Base-by-base conservation (phyloP, 2,888 invertebrate species). In the Cosmia pyralina region DNA sequence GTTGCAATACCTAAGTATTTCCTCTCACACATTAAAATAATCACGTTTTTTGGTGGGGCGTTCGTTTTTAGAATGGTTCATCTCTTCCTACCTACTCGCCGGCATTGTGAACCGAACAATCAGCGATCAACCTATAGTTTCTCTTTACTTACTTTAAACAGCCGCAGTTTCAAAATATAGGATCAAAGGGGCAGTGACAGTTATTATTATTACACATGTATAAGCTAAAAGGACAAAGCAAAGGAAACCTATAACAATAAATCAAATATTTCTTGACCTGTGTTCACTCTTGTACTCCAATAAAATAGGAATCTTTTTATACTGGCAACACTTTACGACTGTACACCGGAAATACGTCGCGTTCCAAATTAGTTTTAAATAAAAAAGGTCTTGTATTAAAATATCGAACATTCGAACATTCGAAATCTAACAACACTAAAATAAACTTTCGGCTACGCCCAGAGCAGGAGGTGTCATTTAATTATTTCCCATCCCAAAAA, bases 261-360 rank as follows among this genome's bases (percentile, higher is more conserved):
- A 82, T 80, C 79, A 67, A 68, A 53, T 58, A 62, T 75, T 34
- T 59, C 57, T 78, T 69, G 69, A 65, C 53, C 69, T 69, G 41
- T 50, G 17, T 64, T 65, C 55, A n/a, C 58, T 5, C 41, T 60
- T n/a, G 34, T 60, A 22, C 68, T 57, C 46, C 44, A 59, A 77
- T 68, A 77, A 64, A 81, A 58, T 71, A 50, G 55, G 59, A 83
- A 62, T 84, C 79, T 79, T 71, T 64, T 73, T 72, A 81, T 76
- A 55, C 58, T 82, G 83, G 81, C 63, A 63, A 72, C 75, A 64
- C 75, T 70, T 81, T 75, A 81, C 72, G 71, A 77, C n/a, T 64
- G 70, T 8, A 50, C 66, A 38, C 78, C 82, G 89, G 88, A 89
- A 88, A 86, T 80, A 75, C 76, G 81, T 82, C 79, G 82, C 86